Evolutionary conservation across 64 coral and sea anemone genomes (phyloP).

Genomic region (Montipora foliosa): DNA sequence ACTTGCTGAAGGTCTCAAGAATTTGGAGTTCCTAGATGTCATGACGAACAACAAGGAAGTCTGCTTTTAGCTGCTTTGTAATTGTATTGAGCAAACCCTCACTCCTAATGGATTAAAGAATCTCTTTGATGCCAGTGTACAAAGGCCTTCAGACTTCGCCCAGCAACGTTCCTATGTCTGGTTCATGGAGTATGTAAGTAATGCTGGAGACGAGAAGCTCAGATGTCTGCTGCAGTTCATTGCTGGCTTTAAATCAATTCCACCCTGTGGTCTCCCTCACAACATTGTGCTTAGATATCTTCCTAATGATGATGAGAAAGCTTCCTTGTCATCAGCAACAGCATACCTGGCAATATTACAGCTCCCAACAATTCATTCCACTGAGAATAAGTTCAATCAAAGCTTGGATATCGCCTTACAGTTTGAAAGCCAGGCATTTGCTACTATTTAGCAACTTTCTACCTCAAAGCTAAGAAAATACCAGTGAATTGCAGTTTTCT

Average conservation of each 20-base stretch:
- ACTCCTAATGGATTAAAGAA: conserved; percentile 42
- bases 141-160: conserved; percentile 44
- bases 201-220: conserved; percentile 23
- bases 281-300: conserved; percentile 39
- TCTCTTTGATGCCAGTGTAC: conserved; percentile 1
- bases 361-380: conserved; percentile 64
- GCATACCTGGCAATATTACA: conserved; percentile 48
- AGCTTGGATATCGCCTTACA: conserved; percentile 31
- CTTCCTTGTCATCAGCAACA: conserved; percentile 37
- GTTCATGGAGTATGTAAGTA: conserved; percentile 35
- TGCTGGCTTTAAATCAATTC: conserved; percentile 31
- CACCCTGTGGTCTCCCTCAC: conserved; percentile 20
- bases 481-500: too few relatives aligned
- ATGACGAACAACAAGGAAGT: conserved; percentile 63
- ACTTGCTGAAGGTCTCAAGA: conserved; percentile 37
- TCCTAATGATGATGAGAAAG: conserved; percentile 56
- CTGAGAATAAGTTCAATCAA: conserved; percentile 52
- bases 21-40: conserved; percentile 50
- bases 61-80: conserved; percentile 57
- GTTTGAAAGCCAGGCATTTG: conserved; percentile 52
- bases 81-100: conserved; percentile 8
- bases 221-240: conserved; percentile 41
- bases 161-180: conserved; percentile 39
- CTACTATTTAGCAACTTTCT: conserved; percentile 1
- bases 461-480: background rate